These are phyloP conservation scores for Morus bassanus DNA, from an alignment of 2,797 vertebrate genomes.

Conservation along the genomic window DNA sequence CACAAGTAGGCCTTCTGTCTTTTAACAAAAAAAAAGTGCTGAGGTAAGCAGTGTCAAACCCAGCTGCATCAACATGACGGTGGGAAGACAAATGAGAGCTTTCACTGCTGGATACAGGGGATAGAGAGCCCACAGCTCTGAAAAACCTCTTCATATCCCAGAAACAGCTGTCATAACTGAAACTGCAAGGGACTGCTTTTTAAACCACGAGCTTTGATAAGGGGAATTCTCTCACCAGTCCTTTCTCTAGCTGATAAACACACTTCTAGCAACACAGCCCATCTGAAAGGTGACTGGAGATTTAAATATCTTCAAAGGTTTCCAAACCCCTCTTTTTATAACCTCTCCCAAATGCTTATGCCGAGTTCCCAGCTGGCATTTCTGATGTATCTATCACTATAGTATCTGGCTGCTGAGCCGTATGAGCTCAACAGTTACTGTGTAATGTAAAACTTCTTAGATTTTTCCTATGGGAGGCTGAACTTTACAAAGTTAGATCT, in stretches of 20 bases:
- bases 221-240: slow-evolving; percentile 23
- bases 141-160: slow-evolving; percentile 65
- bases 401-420: background rate
- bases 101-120: slow-evolving; percentile 75
- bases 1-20: slow-evolving; percentile 81
- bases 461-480: background rate
- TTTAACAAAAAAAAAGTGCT: slow-evolving; percentile 71
- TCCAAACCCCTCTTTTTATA: background rate
- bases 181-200: slow-evolving; percentile 46
- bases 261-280: background rate
- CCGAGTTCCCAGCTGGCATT: background rate
- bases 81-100: slow-evolving; percentile 78
- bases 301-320: slow-evolving; percentile 27
- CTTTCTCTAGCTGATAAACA: slow-evolving; percentile 32
- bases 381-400: background rate
- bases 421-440: background rate
- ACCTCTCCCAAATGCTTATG: background rate
- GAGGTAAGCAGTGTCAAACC: slow-evolving; percentile 79
- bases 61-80: slow-evolving; percentile 82
- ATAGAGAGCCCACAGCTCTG: slow-evolving; percentile 56
- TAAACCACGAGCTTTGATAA: slow-evolving; percentile 50
- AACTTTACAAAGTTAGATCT: background rate
- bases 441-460: background rate
- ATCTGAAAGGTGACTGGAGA: slow-evolving; percentile 33
- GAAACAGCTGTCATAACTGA: slow-evolving; percentile 71